A percentile compares a stretch with the other conserved stretches of the same genome.
phyloP scores from a whole-genome alignment of 2,888 invertebrate species.

The Biston betularia region DNA sequence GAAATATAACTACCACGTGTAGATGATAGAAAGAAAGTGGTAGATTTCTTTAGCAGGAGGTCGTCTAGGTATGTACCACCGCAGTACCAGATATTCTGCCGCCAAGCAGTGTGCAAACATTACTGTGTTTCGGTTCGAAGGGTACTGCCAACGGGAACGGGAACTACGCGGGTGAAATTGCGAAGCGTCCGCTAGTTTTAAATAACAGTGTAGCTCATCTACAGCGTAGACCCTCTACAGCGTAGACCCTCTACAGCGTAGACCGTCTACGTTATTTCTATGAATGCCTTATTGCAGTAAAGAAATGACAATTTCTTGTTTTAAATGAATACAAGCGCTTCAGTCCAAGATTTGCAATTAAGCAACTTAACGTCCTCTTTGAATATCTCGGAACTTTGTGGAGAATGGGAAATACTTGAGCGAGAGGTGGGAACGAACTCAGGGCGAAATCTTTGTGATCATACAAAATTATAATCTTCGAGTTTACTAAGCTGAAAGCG shows the following conservation, averaged over 20 bases:
- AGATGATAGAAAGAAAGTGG: neutral
- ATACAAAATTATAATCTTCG: too few species aligned
- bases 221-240: neutral
- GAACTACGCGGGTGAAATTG: too few species aligned
- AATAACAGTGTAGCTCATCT: neutral
- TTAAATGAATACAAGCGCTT: constrained; percentile 17
- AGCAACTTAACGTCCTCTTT: constrained; percentile 35
- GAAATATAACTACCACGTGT: too few species aligned
- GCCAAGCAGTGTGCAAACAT: too few species aligned
- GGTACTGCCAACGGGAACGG: too few species aligned
- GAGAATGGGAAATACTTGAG: constrained; percentile 31
- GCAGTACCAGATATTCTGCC: too few species aligned
- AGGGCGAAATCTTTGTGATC: neutral
- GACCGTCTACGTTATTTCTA: constrained; percentile 6
- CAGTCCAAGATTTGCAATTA: constrained; percentile 35
- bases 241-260: constrained; percentile 1
- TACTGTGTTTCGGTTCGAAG: too few species aligned
- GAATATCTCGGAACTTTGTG: constrained; percentile 30
- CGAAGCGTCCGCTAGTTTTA: too few species aligned
- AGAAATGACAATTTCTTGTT: constrained; percentile 13
- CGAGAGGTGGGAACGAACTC: constrained; percentile 15
- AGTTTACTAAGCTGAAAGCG: too few species aligned
- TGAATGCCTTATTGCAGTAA: neutral
- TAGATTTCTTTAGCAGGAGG: too few species aligned
- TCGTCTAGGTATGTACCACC: too few species aligned